Base-by-base conservation (phyloP, 2,113 vertebrate genomes). In the Neodon shergylaensis region DNA sequence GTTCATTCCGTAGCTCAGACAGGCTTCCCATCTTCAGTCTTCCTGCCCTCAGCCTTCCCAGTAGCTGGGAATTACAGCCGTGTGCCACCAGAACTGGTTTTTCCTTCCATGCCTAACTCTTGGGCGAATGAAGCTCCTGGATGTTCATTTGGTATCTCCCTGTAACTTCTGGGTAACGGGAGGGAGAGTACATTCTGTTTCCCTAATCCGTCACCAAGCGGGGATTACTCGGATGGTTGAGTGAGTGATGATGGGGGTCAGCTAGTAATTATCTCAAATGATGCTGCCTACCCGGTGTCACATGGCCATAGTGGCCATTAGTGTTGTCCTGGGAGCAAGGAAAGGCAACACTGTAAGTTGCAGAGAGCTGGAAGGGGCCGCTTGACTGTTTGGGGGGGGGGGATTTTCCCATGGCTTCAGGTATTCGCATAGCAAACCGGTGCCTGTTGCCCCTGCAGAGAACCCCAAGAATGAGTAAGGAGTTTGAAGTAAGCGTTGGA, bases 51-150 rank as follows among this genome's bases (percentile, higher is more conserved):
- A 39, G 49, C 49, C 36, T 73, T 54, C 36, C 11, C 3, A 31
- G 68, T 73, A 39, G 21, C 49, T 73, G 47, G 26, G 86, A 73
- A 73, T 74, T 54, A 61, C 33, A 73, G 36, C n/a, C 49, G 13
- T 88, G 66, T 73, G 68, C 36, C n/a, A 28, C 86, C 16, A 54
- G 31, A 47, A 14, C 72, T 61, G 42, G 39, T 28, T 54, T 42
- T 8, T 58, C 33, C 73, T 76, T 89, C 83, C 70, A 42, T 63
- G 86, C 61, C 82, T 76, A 89, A 95, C 58, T 95, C 26, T 74
- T 22, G 47, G 52, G 39, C 73, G 39, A 65, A 42, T 87, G 31
- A 68, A 85, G 2, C 73, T 89, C 72, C 73, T 54, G 82, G 33
- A 66, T 88, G 47, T 33, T 86, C 82, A 70, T 70, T 90, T 83